Conservation (phyloP, 2,113 vertebrate genomes). For the Phalacrocorax aristotelis region DNA sequence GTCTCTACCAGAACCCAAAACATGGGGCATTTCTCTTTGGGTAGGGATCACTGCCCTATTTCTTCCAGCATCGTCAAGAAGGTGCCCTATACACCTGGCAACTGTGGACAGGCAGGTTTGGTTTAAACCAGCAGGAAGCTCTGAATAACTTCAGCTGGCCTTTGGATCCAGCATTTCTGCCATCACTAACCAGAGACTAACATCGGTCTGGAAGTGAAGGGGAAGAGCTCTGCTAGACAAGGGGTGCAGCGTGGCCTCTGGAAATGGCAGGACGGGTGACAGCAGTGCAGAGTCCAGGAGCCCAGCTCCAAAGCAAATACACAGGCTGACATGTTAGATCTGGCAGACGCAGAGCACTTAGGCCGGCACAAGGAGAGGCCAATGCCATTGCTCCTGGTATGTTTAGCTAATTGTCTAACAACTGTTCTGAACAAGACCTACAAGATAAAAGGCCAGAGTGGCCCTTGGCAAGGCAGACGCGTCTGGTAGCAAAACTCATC, state of each 20-base stretch:
- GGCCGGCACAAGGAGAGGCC: not conserved
- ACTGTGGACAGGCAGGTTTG: not conserved
- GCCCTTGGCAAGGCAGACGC: accelerated
- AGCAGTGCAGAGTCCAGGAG: not conserved
- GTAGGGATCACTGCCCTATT: not conserved
- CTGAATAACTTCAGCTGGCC: not conserved
- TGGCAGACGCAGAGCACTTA: accelerated
- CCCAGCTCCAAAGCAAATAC: accelerated
- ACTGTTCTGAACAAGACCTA: not conserved
- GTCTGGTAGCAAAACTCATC: not conserved
- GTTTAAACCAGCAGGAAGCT: not conserved
- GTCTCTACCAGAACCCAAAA: not conserved
- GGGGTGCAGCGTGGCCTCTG: not conserved
- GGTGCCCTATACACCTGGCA: not conserved
- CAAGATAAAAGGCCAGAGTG: not conserved
- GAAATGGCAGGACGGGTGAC: accelerated
- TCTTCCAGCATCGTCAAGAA: not conserved
- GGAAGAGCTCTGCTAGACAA: not conserved
- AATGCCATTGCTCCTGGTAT: not conserved
- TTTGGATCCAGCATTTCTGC: not conserved
- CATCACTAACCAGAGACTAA: not conserved
- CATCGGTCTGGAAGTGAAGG: not conserved
- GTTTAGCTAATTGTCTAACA: not conserved
- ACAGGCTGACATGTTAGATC: not conserved
- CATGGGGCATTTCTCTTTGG: not conserved